phyloP scores from a whole-genome alignment of 2,888 invertebrate genomes.

The Lymantria dispar region DNA sequence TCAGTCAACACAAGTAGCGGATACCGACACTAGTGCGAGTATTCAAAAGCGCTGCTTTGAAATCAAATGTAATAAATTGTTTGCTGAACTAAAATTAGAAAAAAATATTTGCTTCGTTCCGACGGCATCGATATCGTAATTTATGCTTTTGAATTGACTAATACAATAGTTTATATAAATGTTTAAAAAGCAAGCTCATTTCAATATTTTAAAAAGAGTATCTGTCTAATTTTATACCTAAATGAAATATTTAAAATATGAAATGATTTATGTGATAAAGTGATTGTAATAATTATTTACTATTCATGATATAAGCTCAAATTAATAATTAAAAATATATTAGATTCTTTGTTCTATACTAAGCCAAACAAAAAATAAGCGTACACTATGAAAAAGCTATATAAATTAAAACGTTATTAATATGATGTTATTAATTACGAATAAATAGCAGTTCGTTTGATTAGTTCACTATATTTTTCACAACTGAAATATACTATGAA shows the following conservation, averaged over 20 bases:
- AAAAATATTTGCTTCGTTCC: slow-evolving; percentile 30
- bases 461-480: slow-evolving; percentile 23
- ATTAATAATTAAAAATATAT: neutral
- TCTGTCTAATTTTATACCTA: no score
- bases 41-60: slow-evolving; percentile 38
- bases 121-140: slow-evolving; percentile 1
- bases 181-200: no score
- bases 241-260: no score
- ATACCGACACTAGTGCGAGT: slow-evolving; percentile 26
- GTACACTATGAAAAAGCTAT: slow-evolving; percentile 23
- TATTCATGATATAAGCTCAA: neutral
- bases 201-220: no score
- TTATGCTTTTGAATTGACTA: neutral
- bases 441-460: slow-evolving; percentile 14
- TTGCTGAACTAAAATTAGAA: slow-evolving; percentile 37
- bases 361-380: neutral
- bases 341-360: neutral
- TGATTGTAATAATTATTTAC: no score
- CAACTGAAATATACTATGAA: slow-evolving; percentile 18
- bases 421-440: slow-evolving; percentile 24
- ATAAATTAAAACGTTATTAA: slow-evolving; percentile 36
- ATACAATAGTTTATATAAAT: neutral
- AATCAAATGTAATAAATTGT: slow-evolving; percentile 46
- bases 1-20: slow-evolving; percentile 14
- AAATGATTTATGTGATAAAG: no score